Evolutionary conservation across 2,888 invertebrate species (phyloP), one percentile per base, ranked within the genome.

Genomic region (Thera obeliscata): DNA sequence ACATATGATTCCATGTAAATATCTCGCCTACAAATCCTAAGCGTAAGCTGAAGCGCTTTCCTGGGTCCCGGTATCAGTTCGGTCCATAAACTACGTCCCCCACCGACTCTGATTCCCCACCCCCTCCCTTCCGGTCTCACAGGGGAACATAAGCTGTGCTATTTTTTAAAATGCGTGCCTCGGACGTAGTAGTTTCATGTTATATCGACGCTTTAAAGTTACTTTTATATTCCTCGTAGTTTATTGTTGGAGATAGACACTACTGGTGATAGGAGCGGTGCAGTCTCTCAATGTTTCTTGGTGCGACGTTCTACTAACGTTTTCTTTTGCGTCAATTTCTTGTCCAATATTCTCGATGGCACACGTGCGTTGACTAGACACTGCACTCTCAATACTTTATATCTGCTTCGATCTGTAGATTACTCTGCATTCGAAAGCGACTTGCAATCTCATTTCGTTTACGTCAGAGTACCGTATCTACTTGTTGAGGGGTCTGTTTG

Each of bases 131-230:
- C 85, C 87, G 84, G 78, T 84, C 85, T 83, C 84, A 81, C 82
- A 78, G 76, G 82, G 81, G 83, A 85, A 86, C 85, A 84, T 90
- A 90, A 91, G 88, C 90, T 87, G 84, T 80, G 86, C 86, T 83
- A 90, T 91, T 90, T 91, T 90, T 91, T 90, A 82, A 88, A 92
- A 91, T 90, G 90, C 90, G 90, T 91, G 83, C 83, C 77, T 85
- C 83, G 87, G 88, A 88, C 88, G 82, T 81, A 77, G 81, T 81
- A 81, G 83, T 81, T 81, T 78, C 77, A 80, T 84, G 85, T 84
- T 85, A 87, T 84, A 90, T 88, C 86, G 87, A 86, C 81, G 81
- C 81, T 89, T 81, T 76, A 73, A 82, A 85, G 82, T 83, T 82
- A 87, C 81, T 87, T 87, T 86, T 89, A 87, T 88, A 87, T 86